phyloP scores from a whole-genome alignment of 2,113 vertebrate species.

The Cheilinus undulatus region DNA sequence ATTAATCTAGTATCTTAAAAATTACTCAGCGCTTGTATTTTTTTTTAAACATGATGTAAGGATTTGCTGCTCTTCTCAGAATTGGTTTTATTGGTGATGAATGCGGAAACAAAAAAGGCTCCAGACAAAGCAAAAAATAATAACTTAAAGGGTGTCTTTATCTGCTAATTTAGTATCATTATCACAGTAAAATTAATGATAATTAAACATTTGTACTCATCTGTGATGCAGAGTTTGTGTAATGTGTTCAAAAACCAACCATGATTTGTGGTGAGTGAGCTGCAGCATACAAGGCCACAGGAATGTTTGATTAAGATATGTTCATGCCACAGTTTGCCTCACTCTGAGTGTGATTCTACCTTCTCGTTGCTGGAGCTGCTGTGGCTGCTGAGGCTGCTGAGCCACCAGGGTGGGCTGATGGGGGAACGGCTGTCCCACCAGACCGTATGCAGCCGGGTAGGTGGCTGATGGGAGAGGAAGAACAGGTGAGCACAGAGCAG shows the following conservation, averaged over 20 bases:
- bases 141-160: too few relatives aligned
- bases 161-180: not conserved
- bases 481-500: constrained; percentile 33
- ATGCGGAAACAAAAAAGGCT: too few relatives aligned
- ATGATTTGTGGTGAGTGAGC: constrained; percentile 3
- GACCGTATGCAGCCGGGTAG: constrained; percentile 92
- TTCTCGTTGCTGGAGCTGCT: constrained; percentile 91
- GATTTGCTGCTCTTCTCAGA: too few relatives aligned
- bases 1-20: too few relatives aligned
- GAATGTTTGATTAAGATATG: constrained; percentile 22
- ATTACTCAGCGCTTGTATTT: too few relatives aligned
- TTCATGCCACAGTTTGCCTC: not conserved
- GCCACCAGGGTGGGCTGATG: constrained; percentile 90
- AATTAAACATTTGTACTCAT: not conserved
- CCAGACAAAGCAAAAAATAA: too few relatives aligned
- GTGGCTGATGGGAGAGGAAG: constrained; percentile 82
- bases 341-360: constrained; percentile 68
- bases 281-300: constrained; percentile 12
- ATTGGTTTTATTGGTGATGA: too few relatives aligned
- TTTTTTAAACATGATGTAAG: too few relatives aligned
- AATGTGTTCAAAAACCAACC: not conserved
- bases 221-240: not conserved
- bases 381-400: constrained; percentile 90
- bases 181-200: not conserved
- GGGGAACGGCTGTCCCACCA: constrained; percentile 92